Base-by-base conservation (phyloP, 2,888 invertebrate genomes). In the Cheilosia pagana region DNA sequence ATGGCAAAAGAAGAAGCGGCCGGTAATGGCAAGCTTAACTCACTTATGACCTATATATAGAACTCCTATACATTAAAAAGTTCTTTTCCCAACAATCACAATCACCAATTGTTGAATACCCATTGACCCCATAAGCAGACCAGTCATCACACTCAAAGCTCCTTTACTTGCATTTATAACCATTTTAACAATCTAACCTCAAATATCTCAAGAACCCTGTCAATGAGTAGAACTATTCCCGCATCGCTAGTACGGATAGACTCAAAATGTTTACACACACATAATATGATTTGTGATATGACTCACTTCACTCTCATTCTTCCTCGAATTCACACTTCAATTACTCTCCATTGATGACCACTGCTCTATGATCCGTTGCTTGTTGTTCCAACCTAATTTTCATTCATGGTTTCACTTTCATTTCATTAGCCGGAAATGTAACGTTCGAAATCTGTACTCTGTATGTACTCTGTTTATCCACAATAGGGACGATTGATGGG, bases 391-490 rank as follows among this genome's bases (percentile, higher is more conserved):
- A 59, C 35, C 39, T 45, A 35, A 57, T 57, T 68, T 57, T 23
- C 31, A 45, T 43, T 55, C 21, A 19, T 10, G n/a, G 5, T 68
- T 70, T 70, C 70, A 70, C 70, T 70, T 70, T 70, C 70, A 45
- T 59, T 59, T 48, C 35, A 52, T 52, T 52, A 65, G 16, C 23
- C 50, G 19, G 16, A 12, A 21, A 14, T 53, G 10, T 28, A 12
- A 16, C 16, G 31, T 7, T 28, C 43, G 6, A 16, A 1, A 12
- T n/a, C 16, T 45, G 21, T 52, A 14, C 14, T 21, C 23, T 2
- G 14, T 50, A 28, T 31, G 35, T 21, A 6, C 10, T 12, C 14
- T 4, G 35, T 31, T n/a, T 8, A n/a, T 35, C 7, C 5, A 14
- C 23, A 50, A 70, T 45, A 23, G 45, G 19, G 57, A 39, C 21